These are phyloP conservation scores for Drosophila anomelani DNA, from an alignment of 2,888 invertebrate species.

Conservation along the genomic window DNA sequence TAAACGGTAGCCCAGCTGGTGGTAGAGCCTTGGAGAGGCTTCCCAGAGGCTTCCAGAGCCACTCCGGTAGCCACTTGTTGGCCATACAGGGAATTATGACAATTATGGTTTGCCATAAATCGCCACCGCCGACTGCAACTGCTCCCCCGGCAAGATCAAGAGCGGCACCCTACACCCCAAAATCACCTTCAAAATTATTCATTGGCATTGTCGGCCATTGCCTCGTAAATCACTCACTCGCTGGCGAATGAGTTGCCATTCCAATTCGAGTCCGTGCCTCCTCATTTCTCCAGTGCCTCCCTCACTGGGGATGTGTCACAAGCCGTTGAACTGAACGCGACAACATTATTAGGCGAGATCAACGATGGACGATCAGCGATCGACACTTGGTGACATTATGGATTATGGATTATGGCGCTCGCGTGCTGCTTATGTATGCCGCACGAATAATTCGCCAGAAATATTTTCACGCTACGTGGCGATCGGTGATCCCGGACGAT, in stretches of 20 bases:
- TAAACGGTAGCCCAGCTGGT: conserved; percentile 81
- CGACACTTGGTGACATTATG: conserved; percentile 78
- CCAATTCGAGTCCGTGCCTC: conserved; percentile 16
- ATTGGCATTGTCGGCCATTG: conserved; percentile 62
- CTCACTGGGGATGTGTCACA: conserved; percentile 67
- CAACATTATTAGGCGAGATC: conserved; percentile 76
- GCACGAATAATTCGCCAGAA: conserved; percentile 57
- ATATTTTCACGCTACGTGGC: conserved; percentile 61
- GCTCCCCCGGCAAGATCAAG: conserved; percentile 70
- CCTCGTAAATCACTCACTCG: conserved; percentile 66
- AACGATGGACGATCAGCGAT: conserved; percentile 65
- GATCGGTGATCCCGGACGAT: conserved; percentile 41
- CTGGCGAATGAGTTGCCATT: conserved; percentile 20
- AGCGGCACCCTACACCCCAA: conserved; percentile 24
- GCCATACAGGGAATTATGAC: conserved; percentile 81
- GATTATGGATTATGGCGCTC: conserved; percentile 78
- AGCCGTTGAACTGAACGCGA: conserved; percentile 77
- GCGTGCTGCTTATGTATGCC: conserved; percentile 78
- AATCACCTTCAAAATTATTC: conserved; percentile 57
- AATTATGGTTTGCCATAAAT: conserved; percentile 81
- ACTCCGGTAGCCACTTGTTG: conserved; percentile 58
- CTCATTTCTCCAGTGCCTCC: conserved; percentile 10
- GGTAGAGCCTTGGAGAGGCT: conserved; percentile 13
- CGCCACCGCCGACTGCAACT: conserved; percentile 48
- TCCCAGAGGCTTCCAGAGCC: neutral